Conservation (phyloP, 2,113 vertebrate species). For the Chrysochloris asiatica region DNA sequence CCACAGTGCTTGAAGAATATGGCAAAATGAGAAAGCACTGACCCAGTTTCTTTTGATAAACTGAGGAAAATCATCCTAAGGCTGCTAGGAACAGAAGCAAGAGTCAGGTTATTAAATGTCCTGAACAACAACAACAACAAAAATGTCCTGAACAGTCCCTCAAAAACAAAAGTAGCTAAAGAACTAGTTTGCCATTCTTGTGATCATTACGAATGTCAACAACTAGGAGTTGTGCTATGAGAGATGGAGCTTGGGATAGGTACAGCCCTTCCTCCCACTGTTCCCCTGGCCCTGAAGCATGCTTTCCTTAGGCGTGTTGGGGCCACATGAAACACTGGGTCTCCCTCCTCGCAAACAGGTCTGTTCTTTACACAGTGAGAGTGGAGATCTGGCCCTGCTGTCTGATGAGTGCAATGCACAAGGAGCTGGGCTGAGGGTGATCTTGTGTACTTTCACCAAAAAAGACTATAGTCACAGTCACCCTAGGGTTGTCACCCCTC, state of each 20-base stretch:
- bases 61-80: background rate
- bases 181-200: background rate
- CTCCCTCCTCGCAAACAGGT: background rate
- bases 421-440: background rate
- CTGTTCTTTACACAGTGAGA: background rate
- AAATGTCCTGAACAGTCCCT: background rate
- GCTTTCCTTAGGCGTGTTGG: background rate
- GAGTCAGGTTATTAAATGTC: background rate
- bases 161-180: background rate
- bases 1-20: background rate
- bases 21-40: background rate
- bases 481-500: background rate
- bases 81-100: background rate
- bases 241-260: rapidly evolving
- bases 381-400: background rate
- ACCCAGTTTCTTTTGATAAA: background rate
- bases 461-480: background rate
- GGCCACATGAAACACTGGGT: background rate
- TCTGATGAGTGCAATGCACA: background rate
- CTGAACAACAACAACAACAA: background rate
- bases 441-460: background rate
- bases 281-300: background rate
- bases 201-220: no score
- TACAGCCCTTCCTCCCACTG: background rate
- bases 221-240: background rate